Base-by-base conservation (phyloP, 2,888 invertebrate genomes). In the Dryocosmus kuriphilus region DNA sequence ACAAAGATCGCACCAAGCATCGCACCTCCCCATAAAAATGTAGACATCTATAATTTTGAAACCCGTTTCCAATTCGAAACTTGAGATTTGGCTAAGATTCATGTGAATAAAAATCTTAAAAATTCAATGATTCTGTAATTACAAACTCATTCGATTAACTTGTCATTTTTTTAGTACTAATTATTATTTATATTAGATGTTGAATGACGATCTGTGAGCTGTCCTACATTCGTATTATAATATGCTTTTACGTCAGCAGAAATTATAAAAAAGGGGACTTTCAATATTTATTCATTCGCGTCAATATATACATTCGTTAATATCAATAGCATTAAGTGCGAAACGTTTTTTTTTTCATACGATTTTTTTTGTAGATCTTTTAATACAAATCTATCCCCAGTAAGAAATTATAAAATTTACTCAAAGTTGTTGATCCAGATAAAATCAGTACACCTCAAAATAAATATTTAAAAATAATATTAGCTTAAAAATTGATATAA, bases 181-280 rank as follows among this genome's bases (percentile, higher is more conserved):
- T 16, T 41, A 41, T 16, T 41, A 24, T n/a, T 67, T 27, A 19
- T 19, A 41, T 67, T 30, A 67, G 41, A 27, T 27, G 27, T 46
- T 46, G 19, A 67, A 46, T 38, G 8, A 19, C 41, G 41, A 67
- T 2, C 41, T 16, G 41, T 41, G 41, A 41, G 4, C 41, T 41
- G 16, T 41, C 16, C 67, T 27, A 41, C 19, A 27, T 46, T 67
- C 24, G 46, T 67, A 24, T 67, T 67, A n/a, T n/a, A 67, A 41
- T 46, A 46, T 46, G 41, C 41, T 41, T 41, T 41, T 41, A 41
- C 16, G 16, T 27, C 27, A 11, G 8, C 22, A 55, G 55, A 9
- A 55, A n/a, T 55, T n/a, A 22, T 55, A 22, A 22, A 55, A 55
- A 22, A 8, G 2, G 2, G 22, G 9, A 22, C 55, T 22, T 55